Base-by-base conservation (phyloP, 2,797 vertebrate species). In the Fundulus diaphanus region DNA sequence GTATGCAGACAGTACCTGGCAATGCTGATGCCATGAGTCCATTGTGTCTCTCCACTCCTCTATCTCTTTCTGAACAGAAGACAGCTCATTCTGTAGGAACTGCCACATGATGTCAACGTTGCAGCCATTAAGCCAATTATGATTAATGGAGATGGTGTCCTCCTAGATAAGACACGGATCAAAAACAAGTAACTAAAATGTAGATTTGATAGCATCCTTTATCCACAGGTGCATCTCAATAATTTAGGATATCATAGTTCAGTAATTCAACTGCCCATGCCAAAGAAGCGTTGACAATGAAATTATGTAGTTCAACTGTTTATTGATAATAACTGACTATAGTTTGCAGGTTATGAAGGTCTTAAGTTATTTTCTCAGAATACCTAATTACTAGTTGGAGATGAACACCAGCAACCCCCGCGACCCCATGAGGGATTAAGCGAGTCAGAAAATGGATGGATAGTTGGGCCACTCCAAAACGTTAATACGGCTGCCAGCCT, bases 71-170 rank as follows among this genome's bases (percentile, higher is more conserved):
- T 99, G 97, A 13, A 98, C 97, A 0, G 96, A 96, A 0, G 85
- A 91, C 9, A 99, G 93, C 83, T 99, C 98, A 9, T 90, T 96
- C 87, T 98, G 97, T 63, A 99, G 96, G 88, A 99, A 99, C 85
- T 94, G 85, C 98, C 98, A 99, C 97, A 98, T 97, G 46, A 95
- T 90, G 75, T 97, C 95, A 86, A 99, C 83, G 40, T 98, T 99
- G 90, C 96, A 99, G 85, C 98, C 97, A 0, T 99, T 99, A 49
- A 99, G 84, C 98, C 98, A 99, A 91, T 99, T 99, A 91, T 99
- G 98, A 92, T 99, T 99, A 81, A 99, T 96, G 71, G 98, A 99
- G 82, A 99, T 99, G 3, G 98, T 99, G 84, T 99, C 98, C 15
- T 99, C 97, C 98, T 99, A 84, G 35, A 82, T 71, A 31, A 79